A percentile compares a stretch with the other conserved stretches of the same genome.
phyloP scores from a whole-genome alignment of 2,797 vertebrate species.

The Nyctibius grandis region DNA sequence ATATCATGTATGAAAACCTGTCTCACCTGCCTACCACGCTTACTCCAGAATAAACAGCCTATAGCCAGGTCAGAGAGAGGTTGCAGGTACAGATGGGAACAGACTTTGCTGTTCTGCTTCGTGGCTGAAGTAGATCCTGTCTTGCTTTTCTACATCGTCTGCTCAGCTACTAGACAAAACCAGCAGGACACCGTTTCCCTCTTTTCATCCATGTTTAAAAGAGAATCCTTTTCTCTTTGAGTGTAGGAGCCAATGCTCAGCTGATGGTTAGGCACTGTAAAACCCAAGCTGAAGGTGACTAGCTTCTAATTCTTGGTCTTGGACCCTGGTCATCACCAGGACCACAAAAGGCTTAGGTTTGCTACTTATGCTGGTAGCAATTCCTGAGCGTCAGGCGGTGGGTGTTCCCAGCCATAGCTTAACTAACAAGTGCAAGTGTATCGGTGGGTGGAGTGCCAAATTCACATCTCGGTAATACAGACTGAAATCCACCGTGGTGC shows the following conservation, averaged over 20 bases:
- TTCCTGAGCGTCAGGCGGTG: fast-evolving
- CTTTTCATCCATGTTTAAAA: not conserved
- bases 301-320: not conserved
- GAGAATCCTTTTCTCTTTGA: not conserved
- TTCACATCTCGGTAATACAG: not conserved
- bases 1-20: not conserved
- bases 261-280: not conserved
- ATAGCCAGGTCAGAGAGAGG: not conserved
- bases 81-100: not conserved
- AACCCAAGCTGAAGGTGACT: not conserved
- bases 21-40: not conserved
- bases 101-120: not conserved
- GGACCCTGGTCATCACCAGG: not conserved
- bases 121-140: not conserved
- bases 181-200: not conserved
- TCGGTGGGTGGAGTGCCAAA: not conserved
- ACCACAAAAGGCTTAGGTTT: not conserved
- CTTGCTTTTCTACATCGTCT: not conserved
- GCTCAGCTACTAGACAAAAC: not conserved
- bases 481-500: fast-evolving
- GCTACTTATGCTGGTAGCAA: fast-evolving
- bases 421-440: fast-evolving
- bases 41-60: not conserved
- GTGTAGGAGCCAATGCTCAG: fast-evolving
- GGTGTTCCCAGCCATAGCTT: not conserved